Evolutionary conservation across 2,888 invertebrate genomes (phyloP).

Genomic region (Lobophora halterata): DNA sequence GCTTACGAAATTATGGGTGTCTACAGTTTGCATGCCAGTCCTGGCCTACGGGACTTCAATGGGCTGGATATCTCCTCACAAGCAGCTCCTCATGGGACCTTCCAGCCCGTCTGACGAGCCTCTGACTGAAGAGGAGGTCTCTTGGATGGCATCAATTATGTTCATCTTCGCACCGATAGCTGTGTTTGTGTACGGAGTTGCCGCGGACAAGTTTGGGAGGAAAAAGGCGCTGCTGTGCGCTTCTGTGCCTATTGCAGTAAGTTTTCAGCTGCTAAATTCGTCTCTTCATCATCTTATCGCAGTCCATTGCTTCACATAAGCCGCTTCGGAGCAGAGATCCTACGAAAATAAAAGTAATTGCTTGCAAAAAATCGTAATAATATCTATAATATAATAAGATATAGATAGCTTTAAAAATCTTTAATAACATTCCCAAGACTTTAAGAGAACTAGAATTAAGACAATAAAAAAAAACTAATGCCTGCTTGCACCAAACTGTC

Average conservation of each 20-base stretch:
- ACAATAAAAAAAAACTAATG: no score
- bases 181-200: slow-evolving; percentile 74
- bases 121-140: slow-evolving; percentile 67
- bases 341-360: no score
- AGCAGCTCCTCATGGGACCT: slow-evolving; percentile 67
- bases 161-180: slow-evolving; percentile 79
- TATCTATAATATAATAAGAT: no score
- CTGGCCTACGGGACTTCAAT: slow-evolving; percentile 77
- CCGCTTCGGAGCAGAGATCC: no score
- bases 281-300: no score
- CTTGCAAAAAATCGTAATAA: no score
- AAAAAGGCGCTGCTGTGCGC: slow-evolving; percentile 67
- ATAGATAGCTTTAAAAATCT: no score
- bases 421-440: no score
- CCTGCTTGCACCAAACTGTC: no score
- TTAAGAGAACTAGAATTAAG: no score
- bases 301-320: no score
- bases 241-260: slow-evolving; percentile 64
- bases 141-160: slow-evolving; percentile 81
- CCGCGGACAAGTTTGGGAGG: slow-evolving; percentile 75
- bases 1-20: slow-evolving; percentile 7
- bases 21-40: slow-evolving; percentile 77
- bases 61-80: slow-evolving; percentile 81
- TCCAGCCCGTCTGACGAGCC: slow-evolving; percentile 56
- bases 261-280: slow-evolving; percentile 29